Evolutionary conservation across 2,888 invertebrate species (phyloP), one percentile per base, ranked within the genome.

Genomic region (Hemaris fuciformis): DNA sequence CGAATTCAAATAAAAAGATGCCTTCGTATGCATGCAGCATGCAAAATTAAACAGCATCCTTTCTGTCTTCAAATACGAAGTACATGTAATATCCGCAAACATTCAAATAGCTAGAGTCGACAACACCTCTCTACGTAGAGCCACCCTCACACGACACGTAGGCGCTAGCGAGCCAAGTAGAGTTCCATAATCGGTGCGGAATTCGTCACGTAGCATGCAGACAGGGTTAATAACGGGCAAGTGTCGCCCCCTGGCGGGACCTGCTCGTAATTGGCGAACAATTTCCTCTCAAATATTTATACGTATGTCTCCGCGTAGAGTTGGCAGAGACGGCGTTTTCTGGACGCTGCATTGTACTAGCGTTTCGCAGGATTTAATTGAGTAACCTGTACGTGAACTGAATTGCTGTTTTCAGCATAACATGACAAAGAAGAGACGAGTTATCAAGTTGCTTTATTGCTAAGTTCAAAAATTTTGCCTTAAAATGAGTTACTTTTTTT

Each of bases 181-280:
- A 62, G 74, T 76, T 77, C 73, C 76, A 74, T 77, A 79, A 76
- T 76, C 76, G 59, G 10, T 25, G 22, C 34, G 48, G 57, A 56
- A 62, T 64, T 46, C 57, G 64, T 62, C 64, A 64, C 60, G 62
- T 59, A 62, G 56, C 58, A 31, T 43, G 38, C 41, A 53, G 61
- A 56, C 61, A 59, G 58, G 66, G 67, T 66, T 70, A 66, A 69
- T 67, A 66, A 61, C 67, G 70, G 67, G 64, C 71, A 68, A 72
- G 74, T 71, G 75, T 70, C 70, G 71, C 74, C 73, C 71, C 64
- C 60, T 53, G 64, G 64, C 67, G 61, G 57, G 59, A 63, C 66
- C 64, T 63, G 66, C 66, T 70, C 66, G 66, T 67, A 61, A 53
- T 53, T 53, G 53, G 53, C 31, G 53, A 53, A 31, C 53, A 18